These are phyloP conservation scores for Diorhabda carinulata DNA, from an alignment of 1,140 invertebrate genomes.

Conservation along the genomic window DNA sequence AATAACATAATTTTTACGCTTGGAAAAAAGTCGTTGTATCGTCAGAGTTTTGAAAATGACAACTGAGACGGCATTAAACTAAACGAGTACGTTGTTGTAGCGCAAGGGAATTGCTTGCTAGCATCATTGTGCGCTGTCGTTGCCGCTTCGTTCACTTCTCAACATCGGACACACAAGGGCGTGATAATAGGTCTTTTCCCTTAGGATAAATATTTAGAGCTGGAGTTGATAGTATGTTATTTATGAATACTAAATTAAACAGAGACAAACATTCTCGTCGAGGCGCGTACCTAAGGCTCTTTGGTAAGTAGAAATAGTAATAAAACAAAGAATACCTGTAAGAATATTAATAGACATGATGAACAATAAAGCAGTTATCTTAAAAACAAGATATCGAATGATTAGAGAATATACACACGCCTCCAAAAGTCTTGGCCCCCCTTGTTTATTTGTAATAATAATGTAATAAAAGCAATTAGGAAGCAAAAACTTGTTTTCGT, in stretches of 20 bases:
- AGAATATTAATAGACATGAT: too few species aligned
- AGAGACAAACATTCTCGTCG: conserved; percentile 30
- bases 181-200: conserved; percentile 44
- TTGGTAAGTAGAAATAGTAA: too few species aligned
- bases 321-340: too few species aligned
- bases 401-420: too few species aligned
- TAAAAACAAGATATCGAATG: too few species aligned
- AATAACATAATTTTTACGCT: too few species aligned
- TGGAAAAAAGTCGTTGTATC: not conserved
- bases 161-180: conserved; percentile 37
- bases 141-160: conserved; percentile 12
- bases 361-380: too few species aligned
- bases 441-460: too few species aligned
- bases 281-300: conserved; percentile 10
- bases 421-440: too few species aligned
- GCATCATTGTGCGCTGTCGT: conserved; percentile 40
- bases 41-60: conserved; percentile 34
- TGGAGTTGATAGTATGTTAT: conserved; percentile 11
- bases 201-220: conserved; percentile 26
- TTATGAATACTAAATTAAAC: conserved; percentile 19
- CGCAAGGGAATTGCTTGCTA: conserved; percentile 37
- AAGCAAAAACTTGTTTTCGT: too few species aligned
- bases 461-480: too few species aligned
- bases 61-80: conserved; percentile 41
- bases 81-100: conserved; percentile 43